phyloP scores from a whole-genome alignment of 2,113 vertebrate species.

The Ginglymostoma cirratum region DNA sequence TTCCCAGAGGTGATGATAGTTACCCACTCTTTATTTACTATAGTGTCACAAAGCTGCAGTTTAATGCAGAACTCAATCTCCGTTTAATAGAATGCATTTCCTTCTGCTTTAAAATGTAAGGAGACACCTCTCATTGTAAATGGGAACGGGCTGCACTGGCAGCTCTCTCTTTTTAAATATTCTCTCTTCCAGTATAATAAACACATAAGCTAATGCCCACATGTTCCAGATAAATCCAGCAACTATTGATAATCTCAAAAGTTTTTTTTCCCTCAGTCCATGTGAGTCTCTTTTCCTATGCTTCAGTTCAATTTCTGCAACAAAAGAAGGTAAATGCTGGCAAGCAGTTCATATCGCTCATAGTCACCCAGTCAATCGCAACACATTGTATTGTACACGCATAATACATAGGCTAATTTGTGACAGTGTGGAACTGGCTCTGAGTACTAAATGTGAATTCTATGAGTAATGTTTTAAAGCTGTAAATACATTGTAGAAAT shows the following conservation, averaged over 20 bases:
- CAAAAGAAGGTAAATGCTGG: not conserved
- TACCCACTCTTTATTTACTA: not conserved
- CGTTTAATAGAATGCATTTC: not conserved
- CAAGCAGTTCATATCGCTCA: not conserved
- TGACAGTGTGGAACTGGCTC: not conserved
- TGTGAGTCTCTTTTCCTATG: not conserved
- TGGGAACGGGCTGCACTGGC: not conserved
- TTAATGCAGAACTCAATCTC: not conserved
- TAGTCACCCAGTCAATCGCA: slow-evolving; percentile 23
- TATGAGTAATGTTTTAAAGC: slow-evolving; percentile 24
- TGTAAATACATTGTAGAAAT: slow-evolving; percentile 6
- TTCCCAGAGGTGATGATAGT: not conserved
- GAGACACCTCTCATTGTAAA: not conserved
- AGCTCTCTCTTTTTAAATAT: not conserved
- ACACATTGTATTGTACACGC: not conserved
- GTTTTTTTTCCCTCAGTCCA: not conserved
- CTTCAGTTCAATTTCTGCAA: not conserved
- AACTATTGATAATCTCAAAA: not conserved
- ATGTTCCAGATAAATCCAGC: not conserved
- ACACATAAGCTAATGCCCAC: not conserved
- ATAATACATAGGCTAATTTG: slow-evolving; percentile 4
- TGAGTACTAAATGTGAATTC: not conserved
- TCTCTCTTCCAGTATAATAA: not conserved
- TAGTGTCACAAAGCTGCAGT: not conserved
- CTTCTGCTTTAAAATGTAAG: not conserved